Conservation (phyloP, 2,113 vertebrate genomes). For the Pachycephala philippinensis region DNA sequence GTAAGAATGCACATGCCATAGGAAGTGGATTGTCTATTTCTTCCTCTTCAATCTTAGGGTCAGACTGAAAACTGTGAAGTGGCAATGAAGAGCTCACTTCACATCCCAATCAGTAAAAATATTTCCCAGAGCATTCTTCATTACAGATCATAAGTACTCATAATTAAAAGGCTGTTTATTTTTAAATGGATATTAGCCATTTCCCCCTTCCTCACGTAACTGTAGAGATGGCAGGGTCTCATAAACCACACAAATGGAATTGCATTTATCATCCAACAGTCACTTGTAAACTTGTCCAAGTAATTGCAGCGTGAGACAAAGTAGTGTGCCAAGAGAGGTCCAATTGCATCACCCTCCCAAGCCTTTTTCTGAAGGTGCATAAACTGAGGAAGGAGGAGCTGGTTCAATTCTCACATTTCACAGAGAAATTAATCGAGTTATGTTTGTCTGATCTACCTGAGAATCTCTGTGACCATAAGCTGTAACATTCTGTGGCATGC, state of each 20-base stretch:
- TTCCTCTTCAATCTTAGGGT: background rate
- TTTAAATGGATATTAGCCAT: background rate
- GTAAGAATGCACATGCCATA: background rate
- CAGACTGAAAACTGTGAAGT: background rate
- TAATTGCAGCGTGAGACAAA: background rate
- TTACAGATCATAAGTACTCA: background rate
- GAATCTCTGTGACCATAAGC: background rate
- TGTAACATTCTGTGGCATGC: background rate
- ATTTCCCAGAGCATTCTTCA: background rate
- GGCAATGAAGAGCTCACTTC: background rate
- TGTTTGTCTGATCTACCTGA: background rate
- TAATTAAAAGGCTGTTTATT: slow-evolving; percentile 8
- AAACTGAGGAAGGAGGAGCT: background rate
- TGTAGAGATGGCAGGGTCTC: background rate
- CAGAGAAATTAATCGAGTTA: background rate
- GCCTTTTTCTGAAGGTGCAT: background rate
- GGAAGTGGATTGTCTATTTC: background rate
- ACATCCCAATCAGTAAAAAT: background rate
- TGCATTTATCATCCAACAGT: background rate
- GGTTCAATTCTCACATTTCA: background rate
- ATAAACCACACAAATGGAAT: background rate
- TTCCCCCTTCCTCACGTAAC: background rate
- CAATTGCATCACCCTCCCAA: background rate
- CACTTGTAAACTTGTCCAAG: background rate
- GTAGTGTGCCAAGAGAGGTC: background rate